Evolutionary conservation across 92 coral and sea anemone species (phyloP).

Genomic region (Chrysogorgia sp.): DNA sequence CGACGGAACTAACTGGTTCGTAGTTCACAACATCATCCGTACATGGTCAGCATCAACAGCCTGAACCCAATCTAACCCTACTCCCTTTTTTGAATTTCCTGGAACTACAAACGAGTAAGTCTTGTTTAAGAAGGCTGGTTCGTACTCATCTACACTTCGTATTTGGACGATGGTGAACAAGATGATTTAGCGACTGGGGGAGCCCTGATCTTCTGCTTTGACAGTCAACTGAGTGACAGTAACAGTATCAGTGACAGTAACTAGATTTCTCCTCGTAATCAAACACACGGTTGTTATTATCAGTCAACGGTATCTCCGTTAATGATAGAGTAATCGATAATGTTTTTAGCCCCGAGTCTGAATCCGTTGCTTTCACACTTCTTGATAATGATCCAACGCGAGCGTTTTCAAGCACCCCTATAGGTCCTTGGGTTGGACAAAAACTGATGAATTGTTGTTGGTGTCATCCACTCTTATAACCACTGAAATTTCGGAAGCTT

Average conservation of each 20-base stretch:
- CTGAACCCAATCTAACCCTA: constrained; percentile 68
- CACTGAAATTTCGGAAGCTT: constrained; percentile 56
- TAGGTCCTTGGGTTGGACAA: constrained; percentile 70
- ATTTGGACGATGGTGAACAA: constrained; percentile 61
- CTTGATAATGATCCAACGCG: constrained; percentile 60
- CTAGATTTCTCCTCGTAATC: constrained; percentile 71
- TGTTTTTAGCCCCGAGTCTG: constrained; percentile 78
- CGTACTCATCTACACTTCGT: constrained; percentile 77
- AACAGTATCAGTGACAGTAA: too few relatives aligned
- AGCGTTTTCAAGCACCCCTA: constrained; percentile 70
- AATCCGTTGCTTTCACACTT: constrained; percentile 70
- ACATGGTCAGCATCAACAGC: constrained; percentile 84
- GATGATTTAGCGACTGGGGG: constrained; percentile 59
- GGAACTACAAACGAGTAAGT: constrained; percentile 71
- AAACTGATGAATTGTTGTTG: constrained; percentile 86
- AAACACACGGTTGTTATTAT: constrained; percentile 68
- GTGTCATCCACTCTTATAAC: constrained; percentile 69
- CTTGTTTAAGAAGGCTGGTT: constrained; percentile 62
- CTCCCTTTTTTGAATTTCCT: constrained; percentile 78
- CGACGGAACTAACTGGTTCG: constrained; percentile 56
- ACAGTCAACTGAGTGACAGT: constrained; percentile 64
- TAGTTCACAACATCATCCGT: constrained; percentile 74
- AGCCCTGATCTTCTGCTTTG: constrained; percentile 74
- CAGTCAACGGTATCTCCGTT: constrained; percentile 67
- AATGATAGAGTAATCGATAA: constrained; percentile 64